Evolutionary conservation across 2,113 vertebrate species (phyloP), one percentile per base, ranked within the genome.

Genomic region (Ophiodon elongatus): DNA sequence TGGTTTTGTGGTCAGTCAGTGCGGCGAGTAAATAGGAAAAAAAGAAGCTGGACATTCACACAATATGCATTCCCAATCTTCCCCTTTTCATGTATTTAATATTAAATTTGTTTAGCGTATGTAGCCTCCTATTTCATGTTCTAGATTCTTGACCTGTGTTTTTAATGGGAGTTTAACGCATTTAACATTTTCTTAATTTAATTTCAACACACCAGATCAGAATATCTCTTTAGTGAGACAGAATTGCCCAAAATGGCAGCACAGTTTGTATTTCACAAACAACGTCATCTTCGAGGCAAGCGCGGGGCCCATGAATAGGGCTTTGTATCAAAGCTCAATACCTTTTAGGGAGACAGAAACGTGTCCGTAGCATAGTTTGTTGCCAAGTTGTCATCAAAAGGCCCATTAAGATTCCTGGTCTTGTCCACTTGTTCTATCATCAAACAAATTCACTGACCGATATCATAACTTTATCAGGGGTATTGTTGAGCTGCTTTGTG

Each of bases 1-100:
- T 5, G 75, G 70, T 80, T 82, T 59, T 84, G 83, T 80, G 86
- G 92, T 86, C 68, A 81, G 63, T 62, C 60, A 71, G 70, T 62
- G 67, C 2, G 41, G 80, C 14, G 29, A 67, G 59, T 64, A n/a
- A 80, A 74, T 75, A 19, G 2, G 77, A 52, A 73, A 70, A 82
- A 66, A 82, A 72, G 60, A 82, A 69, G 56, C 41, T 23, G 54
- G 47, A 77, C 73, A n/a, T 70, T 80, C 45, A 73, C 33, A 62
- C n/a, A 60, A 57, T 50, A 27, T 83, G 47, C 11, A 70, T 31
- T n/a, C 31, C 15, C 15, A 59, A 33, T 31, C 11, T 35, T 33
- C 8, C 7, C 47, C 0, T 56, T 57, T 72, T 57, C 23, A 8
- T 39, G 21, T 11, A 4, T 63, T 43, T 52, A 41, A 59, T 68